phyloP scores from a whole-genome alignment of 2,113 vertebrate genomes.

The Nicator chloris region DNA sequence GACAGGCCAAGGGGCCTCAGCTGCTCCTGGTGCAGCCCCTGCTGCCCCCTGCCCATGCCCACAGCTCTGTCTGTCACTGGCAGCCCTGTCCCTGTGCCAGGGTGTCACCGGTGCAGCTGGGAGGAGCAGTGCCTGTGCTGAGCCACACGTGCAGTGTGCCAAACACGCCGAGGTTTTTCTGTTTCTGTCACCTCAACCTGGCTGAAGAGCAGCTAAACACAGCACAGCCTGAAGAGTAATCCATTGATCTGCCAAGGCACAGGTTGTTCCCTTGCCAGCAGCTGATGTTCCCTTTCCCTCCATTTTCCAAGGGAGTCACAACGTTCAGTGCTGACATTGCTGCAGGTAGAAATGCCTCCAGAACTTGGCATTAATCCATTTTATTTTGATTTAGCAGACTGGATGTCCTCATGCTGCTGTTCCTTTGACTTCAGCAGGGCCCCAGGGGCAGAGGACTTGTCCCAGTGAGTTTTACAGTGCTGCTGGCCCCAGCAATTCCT shows the following conservation, averaged over 20 bases:
- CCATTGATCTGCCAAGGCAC: neutral
- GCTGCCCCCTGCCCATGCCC: neutral
- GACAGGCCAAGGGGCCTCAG: neutral
- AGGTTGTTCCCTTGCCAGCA: neutral
- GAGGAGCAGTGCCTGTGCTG: too few relatives aligned
- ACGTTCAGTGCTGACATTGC: neutral
- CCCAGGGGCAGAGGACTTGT: neutral
- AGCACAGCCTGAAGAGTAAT: neutral
- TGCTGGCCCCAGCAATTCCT: neutral
- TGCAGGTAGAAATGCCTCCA: neutral
- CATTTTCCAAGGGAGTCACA: neutral
- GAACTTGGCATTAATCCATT: neutral
- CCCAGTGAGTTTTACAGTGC: neutral
- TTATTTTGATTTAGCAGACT: neutral
- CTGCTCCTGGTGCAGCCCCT: neutral
- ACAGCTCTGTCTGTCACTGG: neutral
- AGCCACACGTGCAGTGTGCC: accelerated
- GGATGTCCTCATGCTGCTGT: neutral
- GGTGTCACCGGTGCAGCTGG: neutral
- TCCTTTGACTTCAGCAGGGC: neutral
- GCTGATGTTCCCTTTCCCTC: neutral
- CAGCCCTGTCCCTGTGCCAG: neutral
- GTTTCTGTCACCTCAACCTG: neutral
- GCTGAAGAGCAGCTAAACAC: neutral
- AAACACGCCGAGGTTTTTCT: neutral